Conservation (phyloP, 1,140 invertebrate species). For the Hesperophylax magnus region DNA sequence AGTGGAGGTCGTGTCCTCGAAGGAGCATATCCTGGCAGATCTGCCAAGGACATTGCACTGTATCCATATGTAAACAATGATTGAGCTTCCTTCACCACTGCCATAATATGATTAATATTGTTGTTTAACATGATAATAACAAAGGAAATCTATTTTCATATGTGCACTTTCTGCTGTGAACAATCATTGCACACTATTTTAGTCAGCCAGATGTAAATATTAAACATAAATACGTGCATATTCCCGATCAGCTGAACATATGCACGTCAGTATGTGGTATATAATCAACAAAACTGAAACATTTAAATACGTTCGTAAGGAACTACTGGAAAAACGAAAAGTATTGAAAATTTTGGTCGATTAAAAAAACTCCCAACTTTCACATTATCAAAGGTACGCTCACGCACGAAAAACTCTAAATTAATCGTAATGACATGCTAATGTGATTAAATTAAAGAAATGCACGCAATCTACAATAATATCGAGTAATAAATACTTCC, state of each 20-base stretch:
- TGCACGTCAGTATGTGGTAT: too few relatives aligned
- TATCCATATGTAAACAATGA: too few relatives aligned
- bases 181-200: too few relatives aligned
- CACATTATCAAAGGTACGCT: conserved; percentile 22
- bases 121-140: too few relatives aligned
- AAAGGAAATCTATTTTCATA: too few relatives aligned
- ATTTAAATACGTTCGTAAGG: not conserved
- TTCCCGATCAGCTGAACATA: too few relatives aligned
- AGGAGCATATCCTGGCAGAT: too few relatives aligned
- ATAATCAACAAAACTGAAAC: not conserved
- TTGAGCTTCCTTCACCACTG: too few relatives aligned
- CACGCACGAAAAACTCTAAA: conserved; percentile 34
- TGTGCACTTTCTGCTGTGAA: too few relatives aligned
- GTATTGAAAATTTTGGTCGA: not conserved
- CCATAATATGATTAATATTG: too few relatives aligned
- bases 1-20: too few relatives aligned
- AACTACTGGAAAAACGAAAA: not conserved
- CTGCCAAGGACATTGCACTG: too few relatives aligned
- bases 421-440: conserved; percentile 1
- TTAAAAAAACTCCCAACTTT: conserved; percentile 24
- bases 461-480: not conserved
- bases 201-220: not conserved
- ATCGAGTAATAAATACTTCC: not conserved
- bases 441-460: conserved; percentile 19
- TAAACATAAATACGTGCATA: not conserved